Conservation (phyloP, 2,888 invertebrate genomes). For the Polyommatus iphigenia region DNA sequence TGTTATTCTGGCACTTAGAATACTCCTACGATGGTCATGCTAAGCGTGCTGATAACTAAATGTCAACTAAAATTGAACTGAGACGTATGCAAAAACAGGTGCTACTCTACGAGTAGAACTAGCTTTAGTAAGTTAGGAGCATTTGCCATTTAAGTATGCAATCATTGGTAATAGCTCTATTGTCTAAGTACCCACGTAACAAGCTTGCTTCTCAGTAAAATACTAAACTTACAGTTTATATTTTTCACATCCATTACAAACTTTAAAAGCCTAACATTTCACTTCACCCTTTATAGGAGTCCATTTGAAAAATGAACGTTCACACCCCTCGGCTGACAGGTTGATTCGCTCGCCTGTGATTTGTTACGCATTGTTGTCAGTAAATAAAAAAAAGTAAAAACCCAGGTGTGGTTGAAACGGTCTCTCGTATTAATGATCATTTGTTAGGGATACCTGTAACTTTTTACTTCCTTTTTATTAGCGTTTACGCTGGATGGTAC, state of each 20-base stretch:
- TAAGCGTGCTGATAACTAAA: not conserved
- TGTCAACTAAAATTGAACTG: too few relatives aligned
- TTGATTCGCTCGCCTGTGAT: conserved; percentile 46
- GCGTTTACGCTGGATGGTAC: not conserved
- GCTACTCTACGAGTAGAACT: too few relatives aligned
- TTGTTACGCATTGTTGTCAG: conserved; percentile 43
- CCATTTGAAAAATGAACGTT: conserved; percentile 23
- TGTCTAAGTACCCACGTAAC: not conserved
- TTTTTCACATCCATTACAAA: not conserved
- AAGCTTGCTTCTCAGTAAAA: not conserved
- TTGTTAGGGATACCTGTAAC: conserved; percentile 6
- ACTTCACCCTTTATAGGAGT: not conserved
- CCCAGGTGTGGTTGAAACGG: conserved; percentile 2
- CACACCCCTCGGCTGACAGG: conserved; percentile 44
- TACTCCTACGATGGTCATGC: too few relatives aligned
- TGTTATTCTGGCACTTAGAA: too few relatives aligned
- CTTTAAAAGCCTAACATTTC: conserved; percentile 3
- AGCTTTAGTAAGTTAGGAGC: too few relatives aligned
- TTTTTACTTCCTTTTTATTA: conserved; percentile 17
- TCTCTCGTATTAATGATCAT: not conserved
- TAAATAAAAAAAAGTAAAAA: not conserved
- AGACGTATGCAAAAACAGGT: too few relatives aligned
- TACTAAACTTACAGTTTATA: not conserved
- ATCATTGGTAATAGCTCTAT: not conserved
- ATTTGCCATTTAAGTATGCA: not conserved